A percentile compares a stretch with the other conserved stretches of the same genome.
phyloP scores from a whole-genome alignment of 2,888 invertebrate species.

The Epiblema foenella region DNA sequence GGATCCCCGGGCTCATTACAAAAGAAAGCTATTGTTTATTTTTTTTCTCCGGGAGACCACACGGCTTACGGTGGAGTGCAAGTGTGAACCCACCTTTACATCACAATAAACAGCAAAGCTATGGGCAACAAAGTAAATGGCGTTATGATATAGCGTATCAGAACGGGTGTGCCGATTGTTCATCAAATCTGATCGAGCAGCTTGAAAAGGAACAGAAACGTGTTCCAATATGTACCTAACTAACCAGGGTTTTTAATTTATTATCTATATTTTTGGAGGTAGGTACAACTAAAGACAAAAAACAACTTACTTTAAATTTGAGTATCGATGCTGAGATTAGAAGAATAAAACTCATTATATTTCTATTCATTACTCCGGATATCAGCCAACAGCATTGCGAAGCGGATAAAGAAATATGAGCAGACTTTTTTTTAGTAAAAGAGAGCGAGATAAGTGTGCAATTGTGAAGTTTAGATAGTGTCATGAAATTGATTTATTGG shows the following conservation, averaged over 20 bases:
- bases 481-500: too few relatives aligned
- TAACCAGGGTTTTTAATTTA: neutral
- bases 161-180: conserved; percentile 20
- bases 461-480: too few relatives aligned
- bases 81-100: conserved; percentile 12
- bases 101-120: neutral
- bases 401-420: too few relatives aligned
- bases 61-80: neutral
- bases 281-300: neutral
- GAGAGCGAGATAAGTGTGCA: too few relatives aligned
- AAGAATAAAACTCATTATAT: neutral
- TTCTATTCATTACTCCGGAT: neutral
- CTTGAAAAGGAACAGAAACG: neutral
- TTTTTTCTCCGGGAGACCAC: too few relatives aligned
- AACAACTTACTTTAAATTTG: neutral
- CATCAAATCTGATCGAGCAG: neutral
- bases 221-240: neutral
- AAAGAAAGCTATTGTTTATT: too few relatives aligned
- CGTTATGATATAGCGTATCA: conserved; percentile 28
- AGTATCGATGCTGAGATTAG: neutral
- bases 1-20: too few relatives aligned
- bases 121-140: conserved; percentile 20
- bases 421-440: too few relatives aligned
- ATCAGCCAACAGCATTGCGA: too few relatives aligned
- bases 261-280: neutral